Conservation (phyloP, 2,113 vertebrate genomes). For the Tupaia chinensis region DNA sequence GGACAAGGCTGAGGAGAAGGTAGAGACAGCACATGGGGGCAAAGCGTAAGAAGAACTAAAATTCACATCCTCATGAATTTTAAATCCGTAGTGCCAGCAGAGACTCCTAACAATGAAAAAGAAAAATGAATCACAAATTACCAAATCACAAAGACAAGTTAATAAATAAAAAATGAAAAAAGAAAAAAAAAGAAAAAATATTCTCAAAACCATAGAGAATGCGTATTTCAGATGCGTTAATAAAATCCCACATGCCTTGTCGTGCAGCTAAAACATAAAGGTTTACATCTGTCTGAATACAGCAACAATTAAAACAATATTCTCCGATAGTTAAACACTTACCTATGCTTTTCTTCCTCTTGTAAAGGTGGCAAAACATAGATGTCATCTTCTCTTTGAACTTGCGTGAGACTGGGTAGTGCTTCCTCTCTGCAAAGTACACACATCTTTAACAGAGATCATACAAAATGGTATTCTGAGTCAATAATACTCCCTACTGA, state of each 20-base stretch:
- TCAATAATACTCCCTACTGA: no score
- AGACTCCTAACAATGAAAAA: background rate
- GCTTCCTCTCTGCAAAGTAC: slow-evolving; percentile 87
- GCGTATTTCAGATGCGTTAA: background rate
- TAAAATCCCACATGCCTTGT: background rate
- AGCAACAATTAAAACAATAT: background rate
- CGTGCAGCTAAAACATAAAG: background rate
- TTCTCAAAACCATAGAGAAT: background rate
- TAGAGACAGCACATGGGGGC: accelerated
- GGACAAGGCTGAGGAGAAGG: background rate
- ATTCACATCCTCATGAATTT: background rate
- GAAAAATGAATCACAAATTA: background rate
- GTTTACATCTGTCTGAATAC: background rate
- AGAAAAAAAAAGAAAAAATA: background rate
- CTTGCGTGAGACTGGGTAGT: slow-evolving; percentile 92
- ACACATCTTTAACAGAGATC: slow-evolving; percentile 7
- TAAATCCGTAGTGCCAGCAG: background rate
- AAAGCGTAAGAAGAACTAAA: background rate
- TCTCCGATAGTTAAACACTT: slow-evolving; percentile 50
- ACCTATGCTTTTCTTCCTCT: slow-evolving; percentile 92
- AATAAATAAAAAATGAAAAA: background rate
- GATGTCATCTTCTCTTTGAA: slow-evolving; percentile 93
- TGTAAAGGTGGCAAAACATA: slow-evolving; percentile 93
- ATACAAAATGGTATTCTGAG: background rate
- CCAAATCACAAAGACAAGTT: background rate